Evolutionary conservation across 2,797 vertebrate genomes (phyloP).

Genomic region (Loris lydekkerianus): DNA sequence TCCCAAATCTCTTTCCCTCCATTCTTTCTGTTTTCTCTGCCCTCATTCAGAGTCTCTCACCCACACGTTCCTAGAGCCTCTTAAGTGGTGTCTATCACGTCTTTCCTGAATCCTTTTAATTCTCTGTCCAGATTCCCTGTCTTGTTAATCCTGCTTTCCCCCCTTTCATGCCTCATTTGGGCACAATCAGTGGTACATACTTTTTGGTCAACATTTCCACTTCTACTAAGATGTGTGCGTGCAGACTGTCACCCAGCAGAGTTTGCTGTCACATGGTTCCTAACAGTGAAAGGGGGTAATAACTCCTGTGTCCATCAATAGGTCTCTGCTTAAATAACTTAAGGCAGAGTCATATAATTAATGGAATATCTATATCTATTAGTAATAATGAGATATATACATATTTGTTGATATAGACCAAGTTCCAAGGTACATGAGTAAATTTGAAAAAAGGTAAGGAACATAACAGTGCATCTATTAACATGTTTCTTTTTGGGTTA

Average conservation of each 20-base stretch:
- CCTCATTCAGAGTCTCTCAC: background rate
- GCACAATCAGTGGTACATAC: background rate
- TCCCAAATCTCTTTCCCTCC: background rate
- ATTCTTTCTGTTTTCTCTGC: background rate
- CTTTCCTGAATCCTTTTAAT: background rate
- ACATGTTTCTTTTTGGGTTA: constrained; percentile 41
- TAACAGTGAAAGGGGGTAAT: background rate
- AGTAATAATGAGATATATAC: constrained; percentile 11
- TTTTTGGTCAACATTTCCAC: constrained; percentile 2
- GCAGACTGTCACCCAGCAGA: background rate
- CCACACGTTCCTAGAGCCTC: background rate
- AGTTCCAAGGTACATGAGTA: background rate
- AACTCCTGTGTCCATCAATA: background rate
- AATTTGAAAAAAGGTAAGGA: constrained; percentile 13
- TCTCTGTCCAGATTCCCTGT: background rate
- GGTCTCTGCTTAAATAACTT: background rate
- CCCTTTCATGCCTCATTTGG: background rate
- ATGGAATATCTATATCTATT: background rate
- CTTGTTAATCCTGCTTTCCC: background rate
- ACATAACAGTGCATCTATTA: background rate
- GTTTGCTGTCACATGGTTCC: background rate
- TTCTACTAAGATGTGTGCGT: background rate
- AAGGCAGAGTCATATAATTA: background rate
- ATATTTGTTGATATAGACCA: constrained; percentile 1
- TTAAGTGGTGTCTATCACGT: background rate